Conservation (phyloP, 2,888 invertebrate species). For the Drosophila mulleri region DNA sequence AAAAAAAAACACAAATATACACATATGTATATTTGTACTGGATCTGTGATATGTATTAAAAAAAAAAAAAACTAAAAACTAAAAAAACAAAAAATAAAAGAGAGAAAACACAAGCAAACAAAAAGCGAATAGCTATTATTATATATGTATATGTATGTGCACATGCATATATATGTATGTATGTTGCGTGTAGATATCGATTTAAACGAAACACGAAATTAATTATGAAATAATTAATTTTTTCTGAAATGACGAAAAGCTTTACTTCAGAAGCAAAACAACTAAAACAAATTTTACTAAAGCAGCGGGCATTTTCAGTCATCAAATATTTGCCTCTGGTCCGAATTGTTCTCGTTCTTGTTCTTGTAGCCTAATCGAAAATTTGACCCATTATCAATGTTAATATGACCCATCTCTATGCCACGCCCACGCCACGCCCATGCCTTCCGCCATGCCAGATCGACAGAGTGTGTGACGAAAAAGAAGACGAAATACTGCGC, state of each 20-base stretch:
- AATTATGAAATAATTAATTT: constrained; percentile 78
- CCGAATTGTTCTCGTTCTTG: constrained; percentile 19
- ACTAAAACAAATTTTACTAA: constrained; percentile 39
- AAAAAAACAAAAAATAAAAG: constrained; percentile 15
- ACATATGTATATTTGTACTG: constrained; percentile 82
- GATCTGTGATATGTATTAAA: constrained; percentile 85
- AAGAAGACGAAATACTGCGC: constrained; percentile 49
- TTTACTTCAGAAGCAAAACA: constrained; percentile 65
- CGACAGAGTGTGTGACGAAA: constrained; percentile 48
- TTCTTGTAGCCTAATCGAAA: constrained; percentile 11
- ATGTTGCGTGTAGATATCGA: constrained; percentile 50
- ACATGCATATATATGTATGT: constrained; percentile 67
- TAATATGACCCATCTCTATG: constrained; percentile 26
- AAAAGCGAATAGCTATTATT: constrained; percentile 35
- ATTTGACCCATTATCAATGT: constrained; percentile 11
- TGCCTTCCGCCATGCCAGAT: constrained; percentile 22
- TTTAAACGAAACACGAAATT: constrained; percentile 66
- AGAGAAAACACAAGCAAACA: constrained; percentile 55
- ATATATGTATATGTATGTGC: constrained; percentile 51
- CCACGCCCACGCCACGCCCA: constrained; percentile 20
- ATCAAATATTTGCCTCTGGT: constrained; percentile 30
- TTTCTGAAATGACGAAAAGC: constrained; percentile 61
- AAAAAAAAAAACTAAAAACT: constrained; percentile 26
- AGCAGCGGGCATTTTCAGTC: constrained; percentile 28
- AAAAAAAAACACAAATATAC: constrained; percentile 69